Conservation (phyloP, 2,797 vertebrate species). For the Falco novaeseelandiae region DNA sequence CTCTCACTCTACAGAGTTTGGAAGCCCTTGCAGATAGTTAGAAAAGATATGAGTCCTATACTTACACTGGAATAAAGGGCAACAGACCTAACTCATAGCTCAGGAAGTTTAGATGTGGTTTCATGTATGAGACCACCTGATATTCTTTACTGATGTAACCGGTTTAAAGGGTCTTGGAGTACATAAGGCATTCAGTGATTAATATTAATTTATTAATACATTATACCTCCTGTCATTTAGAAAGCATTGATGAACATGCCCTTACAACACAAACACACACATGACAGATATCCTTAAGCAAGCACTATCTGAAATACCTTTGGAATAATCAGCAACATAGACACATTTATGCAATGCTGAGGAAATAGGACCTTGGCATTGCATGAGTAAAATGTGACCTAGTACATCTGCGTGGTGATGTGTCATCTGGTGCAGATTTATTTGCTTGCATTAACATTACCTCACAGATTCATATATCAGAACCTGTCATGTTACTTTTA, state of each 20-base stretch:
- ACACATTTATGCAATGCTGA: not conserved
- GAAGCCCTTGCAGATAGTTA: not conserved
- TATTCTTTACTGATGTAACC: not conserved
- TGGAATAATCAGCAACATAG: not conserved
- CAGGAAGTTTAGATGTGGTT: not conserved
- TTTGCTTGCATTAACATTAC: not conserved
- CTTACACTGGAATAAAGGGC: not conserved
- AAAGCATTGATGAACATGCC: not conserved
- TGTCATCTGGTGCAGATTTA: not conserved
- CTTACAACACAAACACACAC: not conserved
- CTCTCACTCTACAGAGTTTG: not conserved
- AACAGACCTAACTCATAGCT: not conserved
- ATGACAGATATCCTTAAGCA: not conserved
- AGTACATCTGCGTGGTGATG: not conserved
- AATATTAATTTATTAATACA: not conserved
- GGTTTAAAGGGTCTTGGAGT: not conserved
- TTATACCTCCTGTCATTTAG: not conserved
- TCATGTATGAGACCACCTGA: not conserved
- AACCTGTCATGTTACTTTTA: not conserved
- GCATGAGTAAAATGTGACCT: not conserved
- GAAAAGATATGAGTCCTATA: not conserved
- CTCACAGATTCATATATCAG: not conserved
- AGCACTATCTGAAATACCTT: not conserved
- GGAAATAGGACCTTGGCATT: not conserved
- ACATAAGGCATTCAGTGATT: not conserved